Conservation (phyloP, 2,888 invertebrate genomes). For the Oscheius sp. region DNA sequence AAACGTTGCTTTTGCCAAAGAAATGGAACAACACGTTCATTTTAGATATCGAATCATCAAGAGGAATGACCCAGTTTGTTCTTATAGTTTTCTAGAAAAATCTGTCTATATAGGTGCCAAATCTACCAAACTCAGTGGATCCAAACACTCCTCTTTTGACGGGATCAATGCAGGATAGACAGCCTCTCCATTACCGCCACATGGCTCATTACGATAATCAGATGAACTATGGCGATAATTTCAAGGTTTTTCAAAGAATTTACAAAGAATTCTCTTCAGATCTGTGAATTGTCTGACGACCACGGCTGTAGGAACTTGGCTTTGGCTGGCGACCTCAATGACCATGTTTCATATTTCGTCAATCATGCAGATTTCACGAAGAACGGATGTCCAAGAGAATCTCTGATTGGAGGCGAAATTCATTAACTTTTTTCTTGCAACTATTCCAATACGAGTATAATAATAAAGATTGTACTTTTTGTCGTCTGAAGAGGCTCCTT, state of each 20-base stretch:
- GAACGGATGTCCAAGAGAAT: slow-evolving; percentile 50
- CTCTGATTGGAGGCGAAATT: neutral
- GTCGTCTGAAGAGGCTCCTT: neutral
- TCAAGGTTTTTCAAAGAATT: slow-evolving; percentile 36
- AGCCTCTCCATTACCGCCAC: slow-evolving; percentile 66
- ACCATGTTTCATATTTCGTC: slow-evolving; percentile 66
- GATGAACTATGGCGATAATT: slow-evolving; percentile 58
- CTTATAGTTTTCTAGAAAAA: neutral
- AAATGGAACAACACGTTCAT: slow-evolving; percentile 61
- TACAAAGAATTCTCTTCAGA: slow-evolving; percentile 30
- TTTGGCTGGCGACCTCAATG: slow-evolving; percentile 61
- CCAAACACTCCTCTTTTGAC: slow-evolving; percentile 56
- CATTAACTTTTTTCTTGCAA: neutral
- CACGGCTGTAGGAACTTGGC: slow-evolving; percentile 65
- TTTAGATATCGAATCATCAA: slow-evolving; percentile 68
- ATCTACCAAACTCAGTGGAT: slow-evolving; percentile 65
- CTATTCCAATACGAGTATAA: neutral
- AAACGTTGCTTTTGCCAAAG: slow-evolving; percentile 67
- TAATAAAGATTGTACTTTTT: neutral
- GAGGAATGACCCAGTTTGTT: slow-evolving; percentile 62
- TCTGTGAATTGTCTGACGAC: slow-evolving; percentile 67
- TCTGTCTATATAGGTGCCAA: slow-evolving; percentile 55
- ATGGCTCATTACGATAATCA: slow-evolving; percentile 65
- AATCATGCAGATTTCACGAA: slow-evolving; percentile 66
- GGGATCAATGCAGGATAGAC: slow-evolving; percentile 59